phyloP scores from a whole-genome alignment of 2,888 invertebrate genomes.

The Prosopocoilus inquinatus region DNA sequence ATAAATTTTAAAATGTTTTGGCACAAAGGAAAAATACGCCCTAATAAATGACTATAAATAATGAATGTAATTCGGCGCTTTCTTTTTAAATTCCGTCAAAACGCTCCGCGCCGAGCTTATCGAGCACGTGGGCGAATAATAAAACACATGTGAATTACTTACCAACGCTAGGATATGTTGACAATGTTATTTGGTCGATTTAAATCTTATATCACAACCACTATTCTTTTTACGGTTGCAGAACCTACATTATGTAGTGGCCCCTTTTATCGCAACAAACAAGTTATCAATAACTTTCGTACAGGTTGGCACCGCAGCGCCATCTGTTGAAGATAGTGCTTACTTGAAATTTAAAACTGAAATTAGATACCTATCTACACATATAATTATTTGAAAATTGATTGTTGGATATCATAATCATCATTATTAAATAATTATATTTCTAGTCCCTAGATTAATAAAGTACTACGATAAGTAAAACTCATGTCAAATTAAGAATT shows the following conservation, averaged over 20 bases:
- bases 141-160: conserved; percentile 30
- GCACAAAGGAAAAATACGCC: no score
- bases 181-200: conserved; percentile 46
- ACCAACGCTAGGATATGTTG: conserved; percentile 42
- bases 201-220: conserved; percentile 43
- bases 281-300: conserved; percentile 28
- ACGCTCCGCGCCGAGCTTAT: neutral
- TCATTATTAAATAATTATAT: no score
- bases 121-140: conserved; percentile 5
- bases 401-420: no score
- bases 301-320: neutral
- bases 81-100: no score
- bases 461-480: no score
- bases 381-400: no score
- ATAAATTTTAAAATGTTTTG: no score
- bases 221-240: conserved; percentile 31
- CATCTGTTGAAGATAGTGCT: neutral
- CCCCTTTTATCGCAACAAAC: conserved; percentile 31
- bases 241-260: conserved; percentile 31
- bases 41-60: no score
- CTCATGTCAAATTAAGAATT: no score
- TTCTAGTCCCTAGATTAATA: no score
- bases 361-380: no score
- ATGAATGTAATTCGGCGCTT: no score
- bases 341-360: neutral